Conservation (phyloP, 2,797 vertebrate species). For the Nannoperca obscura region DNA sequence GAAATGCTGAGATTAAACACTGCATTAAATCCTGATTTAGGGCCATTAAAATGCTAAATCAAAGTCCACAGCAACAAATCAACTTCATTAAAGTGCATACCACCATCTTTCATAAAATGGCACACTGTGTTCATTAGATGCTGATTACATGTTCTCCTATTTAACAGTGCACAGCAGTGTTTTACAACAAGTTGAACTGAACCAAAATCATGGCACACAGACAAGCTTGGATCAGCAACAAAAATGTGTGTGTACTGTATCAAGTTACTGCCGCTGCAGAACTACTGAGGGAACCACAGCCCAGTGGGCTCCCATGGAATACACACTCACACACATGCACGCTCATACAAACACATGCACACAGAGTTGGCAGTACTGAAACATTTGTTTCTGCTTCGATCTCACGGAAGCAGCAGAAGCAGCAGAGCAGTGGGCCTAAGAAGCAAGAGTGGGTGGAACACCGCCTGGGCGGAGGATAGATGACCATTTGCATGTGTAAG, state of each 20-base stretch:
- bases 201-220: slow-evolving; percentile 72
- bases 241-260: slow-evolving; percentile 83
- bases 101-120: slow-evolving; percentile 52
- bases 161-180: slow-evolving; percentile 65
- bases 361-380: slow-evolving; percentile 65
- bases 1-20: slow-evolving; percentile 10
- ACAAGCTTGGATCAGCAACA: slow-evolving; percentile 82
- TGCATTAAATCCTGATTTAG: slow-evolving; percentile 27
- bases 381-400: slow-evolving; percentile 76
- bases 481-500: slow-evolving; percentile 65
- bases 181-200: slow-evolving; percentile 77
- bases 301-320: slow-evolving; percentile 63
- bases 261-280: slow-evolving; percentile 77
- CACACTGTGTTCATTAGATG: slow-evolving; percentile 66
- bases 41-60: slow-evolving; percentile 42
- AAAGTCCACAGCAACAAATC: slow-evolving; percentile 50
- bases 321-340: slow-evolving; percentile 48
- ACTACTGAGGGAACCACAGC: slow-evolving; percentile 79
- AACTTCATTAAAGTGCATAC: slow-evolving; percentile 38
- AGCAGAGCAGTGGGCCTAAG: slow-evolving; percentile 48
- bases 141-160: slow-evolving; percentile 68
- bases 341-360: slow-evolving; percentile 29
- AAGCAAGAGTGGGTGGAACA: slow-evolving; percentile 59
- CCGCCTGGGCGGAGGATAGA: slow-evolving; percentile 34
- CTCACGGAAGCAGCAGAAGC: slow-evolving; percentile 77